Conservation (phyloP, 1,140 invertebrate genomes). For the Chironomus tepperi region DNA sequence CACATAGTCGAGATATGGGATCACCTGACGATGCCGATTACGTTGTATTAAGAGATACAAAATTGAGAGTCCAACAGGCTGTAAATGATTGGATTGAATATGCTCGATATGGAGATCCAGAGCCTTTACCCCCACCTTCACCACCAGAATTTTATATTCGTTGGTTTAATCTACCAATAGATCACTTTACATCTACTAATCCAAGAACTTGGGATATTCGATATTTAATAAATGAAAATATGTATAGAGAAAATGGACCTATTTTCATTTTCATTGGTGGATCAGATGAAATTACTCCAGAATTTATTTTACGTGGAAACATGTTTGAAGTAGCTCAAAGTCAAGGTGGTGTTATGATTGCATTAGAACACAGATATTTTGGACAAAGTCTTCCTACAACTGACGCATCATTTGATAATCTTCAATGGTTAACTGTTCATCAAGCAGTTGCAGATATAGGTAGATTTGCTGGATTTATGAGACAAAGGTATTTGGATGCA, state of each 20-base stretch:
- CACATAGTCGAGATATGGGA: not conserved
- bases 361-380: slow-evolving; percentile 60
- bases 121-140: not conserved
- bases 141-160: not conserved
- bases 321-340: slow-evolving; percentile 40
- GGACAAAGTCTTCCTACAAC: slow-evolving; percentile 53
- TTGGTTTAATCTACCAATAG: slow-evolving; percentile 52
- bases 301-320: slow-evolving; percentile 29
- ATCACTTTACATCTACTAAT: slow-evolving; percentile 58
- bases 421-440: slow-evolving; percentile 54
- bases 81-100: not conserved
- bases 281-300: slow-evolving; percentile 46
- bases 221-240: not conserved
- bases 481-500: no score
- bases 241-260: slow-evolving; percentile 42
- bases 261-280: slow-evolving; percentile 65
- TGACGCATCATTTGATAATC: slow-evolving; percentile 39
- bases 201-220: slow-evolving; percentile 54
- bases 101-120: not conserved
- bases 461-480: slow-evolving; percentile 26
- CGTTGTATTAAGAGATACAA: not conserved
- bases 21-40: not conserved
- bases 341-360: slow-evolving; percentile 43
- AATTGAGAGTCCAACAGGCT: not conserved
- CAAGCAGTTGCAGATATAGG: slow-evolving; percentile 64